Evolutionary conservation across 2,113 vertebrate species (phyloP).

Genomic region (Cariama cristata): DNA sequence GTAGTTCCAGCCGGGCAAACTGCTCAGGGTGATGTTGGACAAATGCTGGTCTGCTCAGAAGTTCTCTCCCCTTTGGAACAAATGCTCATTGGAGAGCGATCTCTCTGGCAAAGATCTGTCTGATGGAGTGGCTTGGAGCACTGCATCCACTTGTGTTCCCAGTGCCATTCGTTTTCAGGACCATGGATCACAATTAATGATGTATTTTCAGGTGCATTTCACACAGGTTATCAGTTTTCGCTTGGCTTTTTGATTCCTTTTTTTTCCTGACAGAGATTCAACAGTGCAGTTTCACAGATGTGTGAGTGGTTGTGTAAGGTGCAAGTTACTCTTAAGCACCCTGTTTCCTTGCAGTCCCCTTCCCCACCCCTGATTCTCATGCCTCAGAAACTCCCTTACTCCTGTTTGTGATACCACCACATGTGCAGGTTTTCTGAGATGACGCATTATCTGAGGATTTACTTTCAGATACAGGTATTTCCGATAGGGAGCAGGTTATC

Average conservation of each 20-base stretch:
- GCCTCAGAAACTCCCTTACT: neutral
- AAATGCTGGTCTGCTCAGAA: neutral
- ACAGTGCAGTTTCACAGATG: neutral
- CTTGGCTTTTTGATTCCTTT: neutral
- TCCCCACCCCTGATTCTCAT: neutral
- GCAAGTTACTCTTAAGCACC: neutral
- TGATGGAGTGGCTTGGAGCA: neutral
- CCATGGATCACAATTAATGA: neutral
- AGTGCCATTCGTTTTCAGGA: neutral
- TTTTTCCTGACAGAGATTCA: neutral
- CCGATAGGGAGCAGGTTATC: neutral
- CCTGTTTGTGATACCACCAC: neutral
- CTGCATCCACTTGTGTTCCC: neutral
- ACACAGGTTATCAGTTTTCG: neutral
- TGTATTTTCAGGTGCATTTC: neutral
- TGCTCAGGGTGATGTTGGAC: slow-evolving; percentile 37
- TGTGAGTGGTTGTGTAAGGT: neutral
- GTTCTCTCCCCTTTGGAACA: neutral
- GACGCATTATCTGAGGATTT: neutral
- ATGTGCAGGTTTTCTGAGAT: neutral
- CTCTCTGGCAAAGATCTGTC: neutral
- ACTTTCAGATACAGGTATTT: neutral
- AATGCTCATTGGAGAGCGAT: neutral
- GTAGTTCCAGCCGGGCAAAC: neutral
- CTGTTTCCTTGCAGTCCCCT: neutral